Evolutionary conservation across 2,797 vertebrate genomes (phyloP), one percentile per base, ranked within the genome.

Genomic region (Gadopsis bispinosus): DNA sequence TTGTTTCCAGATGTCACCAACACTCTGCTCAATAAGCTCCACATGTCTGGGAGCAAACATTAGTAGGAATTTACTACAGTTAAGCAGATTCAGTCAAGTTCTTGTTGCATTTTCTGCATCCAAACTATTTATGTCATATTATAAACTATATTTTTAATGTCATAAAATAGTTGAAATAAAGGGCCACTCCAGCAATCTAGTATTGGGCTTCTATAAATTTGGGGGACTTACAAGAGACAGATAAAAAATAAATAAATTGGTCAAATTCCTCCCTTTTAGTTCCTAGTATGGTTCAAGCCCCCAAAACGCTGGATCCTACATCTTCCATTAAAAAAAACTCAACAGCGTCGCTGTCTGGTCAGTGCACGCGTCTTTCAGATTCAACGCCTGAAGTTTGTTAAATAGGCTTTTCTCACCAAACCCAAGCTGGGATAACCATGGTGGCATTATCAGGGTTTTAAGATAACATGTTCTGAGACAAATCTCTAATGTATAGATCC

Each of bases 401-500:
- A 16, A 56, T 19, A 56, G 4, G 19, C 39, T 70, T 22, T 65
- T 31, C 33, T 47, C 35, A 69, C 26, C 14, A 64, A 68, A 74
- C 37, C 53, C 47, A 35, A 51, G 20, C 51, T 63, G 66, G 54
- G 29, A 63, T 19, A 69, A 67, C 14, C 22, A 59, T 22, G 1
- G 20, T 48, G 6, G 7, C 45, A 33, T 20, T 9, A 41, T 14
- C 11, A n/a, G 12, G 17, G 39, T 33, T 69, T 69, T n/a, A 26
- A 54, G 54, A 73, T 31, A 3, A 56, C 2, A 12, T 26, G 19
- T 45, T 51, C 20, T 51, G 39, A 70, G 26, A 54, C 22, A 43
- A 35, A 73, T 45, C 7, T 45, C 14, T 64, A 59, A 73, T 39
- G 20, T 39, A 56, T 16, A 26, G 35, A 79, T 61, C 29, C 33